phyloP scores from a whole-genome alignment of 2,888 invertebrate genomes.

The Prosapia bicincta region DNA sequence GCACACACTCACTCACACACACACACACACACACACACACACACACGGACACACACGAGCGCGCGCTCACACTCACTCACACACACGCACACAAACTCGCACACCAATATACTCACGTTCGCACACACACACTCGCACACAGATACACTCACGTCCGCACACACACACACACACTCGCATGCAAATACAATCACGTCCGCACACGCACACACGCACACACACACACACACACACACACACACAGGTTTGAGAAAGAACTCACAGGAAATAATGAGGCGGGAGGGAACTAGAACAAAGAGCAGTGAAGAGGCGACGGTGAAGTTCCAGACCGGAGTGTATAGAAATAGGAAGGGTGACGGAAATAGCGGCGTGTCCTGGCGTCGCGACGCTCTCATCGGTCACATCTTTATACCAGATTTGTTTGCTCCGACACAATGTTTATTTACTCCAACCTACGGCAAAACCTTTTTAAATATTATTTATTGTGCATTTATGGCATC shows the following conservation, averaged over 20 bases:
- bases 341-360: neutral
- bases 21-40: slow-evolving; percentile 5
- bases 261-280: neutral
- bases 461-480: too few relatives aligned
- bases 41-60: neutral
- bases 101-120: neutral
- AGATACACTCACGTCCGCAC: neutral
- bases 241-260: neutral
- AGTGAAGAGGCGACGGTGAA: neutral
- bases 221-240: slow-evolving; percentile 4
- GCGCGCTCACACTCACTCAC: neutral
- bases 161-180: neutral
- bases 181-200: neutral
- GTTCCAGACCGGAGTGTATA: neutral
- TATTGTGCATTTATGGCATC: too few relatives aligned
- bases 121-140: neutral
- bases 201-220: slow-evolving; percentile 5
- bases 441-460: too few relatives aligned
- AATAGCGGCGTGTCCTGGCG: neutral
- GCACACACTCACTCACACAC: neutral
- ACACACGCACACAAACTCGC: neutral
- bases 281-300: neutral
- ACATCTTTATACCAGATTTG: too few relatives aligned
- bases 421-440: too few relatives aligned
- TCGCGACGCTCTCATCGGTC: neutral